A percentile compares a stretch with the other conserved stretches of the same genome.
phyloP scores from a whole-genome alignment of 2,797 vertebrate species.

The Tauraco hartlaubi region DNA sequence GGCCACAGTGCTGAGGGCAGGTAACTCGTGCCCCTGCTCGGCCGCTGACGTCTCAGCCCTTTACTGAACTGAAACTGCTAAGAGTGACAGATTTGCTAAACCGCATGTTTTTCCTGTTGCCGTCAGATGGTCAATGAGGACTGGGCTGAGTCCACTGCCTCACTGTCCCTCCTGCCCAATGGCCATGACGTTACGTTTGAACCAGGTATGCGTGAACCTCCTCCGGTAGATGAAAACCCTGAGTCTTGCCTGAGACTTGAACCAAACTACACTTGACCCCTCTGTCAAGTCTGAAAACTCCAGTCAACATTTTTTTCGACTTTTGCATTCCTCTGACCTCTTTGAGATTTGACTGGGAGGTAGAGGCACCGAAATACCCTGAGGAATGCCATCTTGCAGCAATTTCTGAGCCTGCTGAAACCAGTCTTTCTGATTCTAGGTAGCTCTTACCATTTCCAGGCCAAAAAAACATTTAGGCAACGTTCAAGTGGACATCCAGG shows the following conservation, averaged over 20 bases:
- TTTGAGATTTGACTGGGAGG: constrained; percentile 8
- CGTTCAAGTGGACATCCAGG: background rate
- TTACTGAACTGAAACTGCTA: background rate
- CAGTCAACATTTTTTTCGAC: background rate
- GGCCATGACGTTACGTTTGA: background rate
- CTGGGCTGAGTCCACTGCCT: background rate
- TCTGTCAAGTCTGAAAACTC: background rate
- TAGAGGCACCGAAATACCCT: background rate
- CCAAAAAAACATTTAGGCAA: background rate
- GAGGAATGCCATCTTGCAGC: constrained; percentile 10
- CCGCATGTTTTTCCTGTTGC: background rate
- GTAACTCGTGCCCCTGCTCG: background rate
- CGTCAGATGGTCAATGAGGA: background rate
- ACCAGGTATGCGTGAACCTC: background rate
- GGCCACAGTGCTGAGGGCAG: background rate
- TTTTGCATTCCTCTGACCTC: constrained; percentile 11
- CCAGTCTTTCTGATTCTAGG: background rate
- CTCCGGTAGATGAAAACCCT: background rate
- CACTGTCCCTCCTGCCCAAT: background rate
- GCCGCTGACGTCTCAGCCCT: background rate
- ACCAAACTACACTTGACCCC: background rate
- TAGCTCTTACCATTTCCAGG: background rate
- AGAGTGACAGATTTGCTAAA: background rate
- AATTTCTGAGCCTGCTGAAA: constrained; percentile 28
- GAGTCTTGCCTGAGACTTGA: background rate